phyloP scores from a whole-genome alignment of 2,888 invertebrate species.

The Xestia sexstrigata region DNA sequence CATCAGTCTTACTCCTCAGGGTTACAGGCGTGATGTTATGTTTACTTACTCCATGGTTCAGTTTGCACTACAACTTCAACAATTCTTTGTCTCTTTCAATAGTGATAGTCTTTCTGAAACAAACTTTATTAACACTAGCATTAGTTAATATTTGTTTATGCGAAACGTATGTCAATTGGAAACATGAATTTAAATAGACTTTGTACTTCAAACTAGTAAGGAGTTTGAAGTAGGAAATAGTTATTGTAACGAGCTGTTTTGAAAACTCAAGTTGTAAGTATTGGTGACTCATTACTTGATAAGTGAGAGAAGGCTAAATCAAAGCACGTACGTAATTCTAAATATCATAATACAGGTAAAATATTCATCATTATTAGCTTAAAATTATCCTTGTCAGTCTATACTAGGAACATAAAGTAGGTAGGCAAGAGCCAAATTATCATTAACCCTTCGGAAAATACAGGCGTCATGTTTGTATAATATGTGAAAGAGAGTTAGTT shows the following conservation, averaged over 20 bases:
- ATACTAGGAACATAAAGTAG: not conserved
- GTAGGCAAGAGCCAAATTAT: not conserved
- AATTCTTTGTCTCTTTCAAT: not conserved
- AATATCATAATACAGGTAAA: not conserved
- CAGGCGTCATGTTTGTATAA: not conserved
- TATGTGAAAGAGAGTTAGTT: not conserved
- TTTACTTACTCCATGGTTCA: not conserved
- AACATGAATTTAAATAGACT: too few species aligned
- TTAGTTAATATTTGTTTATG: not conserved
- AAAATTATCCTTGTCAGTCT: not conserved
- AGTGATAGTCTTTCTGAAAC: not conserved
- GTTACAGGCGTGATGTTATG: not conserved
- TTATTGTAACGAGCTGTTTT: not conserved
- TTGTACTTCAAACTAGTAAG: not conserved
- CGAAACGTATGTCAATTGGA: not conserved
- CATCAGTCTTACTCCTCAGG: not conserved
- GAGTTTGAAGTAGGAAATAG: constrained; percentile 9
- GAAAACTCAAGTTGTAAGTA: not conserved
- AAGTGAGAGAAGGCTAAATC: not conserved
- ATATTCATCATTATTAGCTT: not conserved
- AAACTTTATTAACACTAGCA: not conserved
- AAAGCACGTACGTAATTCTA: not conserved
- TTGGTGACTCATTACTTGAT: constrained; percentile 1
- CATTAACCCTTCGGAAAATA: not conserved
- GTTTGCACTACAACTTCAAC: not conserved